These are phyloP conservation scores for Epizoanthus rinbou DNA, from an alignment of 92 coral and sea anemone genomes.

Conservation along the genomic window DNA sequence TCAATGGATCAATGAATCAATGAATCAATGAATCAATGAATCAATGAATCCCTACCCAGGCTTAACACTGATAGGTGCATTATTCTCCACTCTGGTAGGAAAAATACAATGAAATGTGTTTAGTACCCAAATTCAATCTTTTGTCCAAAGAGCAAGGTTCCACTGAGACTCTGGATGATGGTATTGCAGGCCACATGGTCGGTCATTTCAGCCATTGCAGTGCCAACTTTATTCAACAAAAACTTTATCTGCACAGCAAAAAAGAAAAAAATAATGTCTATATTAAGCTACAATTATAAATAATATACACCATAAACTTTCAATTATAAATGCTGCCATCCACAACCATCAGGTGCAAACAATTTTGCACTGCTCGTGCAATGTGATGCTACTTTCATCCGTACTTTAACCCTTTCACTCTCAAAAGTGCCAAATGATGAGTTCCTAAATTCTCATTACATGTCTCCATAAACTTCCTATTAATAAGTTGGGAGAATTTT, in stretches of 20 bases:
- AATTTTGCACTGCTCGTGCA: too few relatives aligned
- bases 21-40: too few relatives aligned
- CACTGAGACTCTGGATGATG: conserved; percentile 76
- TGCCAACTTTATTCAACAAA: conserved; percentile 85
- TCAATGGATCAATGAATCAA: too few relatives aligned
- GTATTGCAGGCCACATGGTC: conserved; percentile 96
- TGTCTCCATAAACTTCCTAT: too few relatives aligned
- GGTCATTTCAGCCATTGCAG: conserved; percentile 95
- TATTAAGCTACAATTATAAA: not conserved
- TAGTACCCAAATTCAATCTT: conserved; percentile 88
- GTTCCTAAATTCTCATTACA: too few relatives aligned
- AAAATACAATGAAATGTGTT: not conserved
- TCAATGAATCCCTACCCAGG: too few relatives aligned
- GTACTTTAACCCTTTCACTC: too few relatives aligned
- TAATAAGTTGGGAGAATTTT: too few relatives aligned
- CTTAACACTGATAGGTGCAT: not conserved
- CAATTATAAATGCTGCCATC: too few relatives aligned
- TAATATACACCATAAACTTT: not conserved
- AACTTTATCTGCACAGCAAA: conserved; percentile 73
- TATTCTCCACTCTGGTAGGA: not conserved
- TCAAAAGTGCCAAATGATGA: too few relatives aligned
- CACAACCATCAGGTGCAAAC: too few relatives aligned
- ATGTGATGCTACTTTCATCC: too few relatives aligned
- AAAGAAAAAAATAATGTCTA: not conserved
- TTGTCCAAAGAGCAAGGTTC: conserved; percentile 60